Evolutionary conservation across 2,113 vertebrate genomes (phyloP), one percentile per base, ranked within the genome.

Genomic region (Helogale parvula): DNA sequence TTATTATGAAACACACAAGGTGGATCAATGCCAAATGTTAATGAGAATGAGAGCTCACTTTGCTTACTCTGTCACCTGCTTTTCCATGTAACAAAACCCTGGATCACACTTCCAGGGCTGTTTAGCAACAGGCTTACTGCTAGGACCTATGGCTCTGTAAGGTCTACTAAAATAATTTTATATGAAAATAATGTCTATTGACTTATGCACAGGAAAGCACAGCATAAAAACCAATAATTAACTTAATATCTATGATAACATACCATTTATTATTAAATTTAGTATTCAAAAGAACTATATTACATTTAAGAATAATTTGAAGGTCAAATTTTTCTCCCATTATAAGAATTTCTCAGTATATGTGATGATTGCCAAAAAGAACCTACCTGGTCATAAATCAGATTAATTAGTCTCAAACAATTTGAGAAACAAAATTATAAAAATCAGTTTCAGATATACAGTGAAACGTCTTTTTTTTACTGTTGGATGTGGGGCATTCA

Each of bases 191-290:
- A 29, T 76, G 14, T 72, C 80, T 31, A 84, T 45, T 88, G 50
- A 85, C 23, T 35, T 90, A 69, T 8, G 63, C 5, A 17, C 7
- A 85, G 71, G 27, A 91, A 89, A 86, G 8, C n/a, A 47, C 77
- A 95, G 93, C 76, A 74, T 96, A 85, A 90, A 52, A 90, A 63
- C 63, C 52, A 81, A 89, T 65, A 72, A n/a, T 66, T 65, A 65
- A 47, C n/a, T 71, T 54, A 81, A 85, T 60, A 5, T 57, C 33
- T 45, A 57, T 93, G 35, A 93, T 76, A 91, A 82, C 63, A 8
- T 33, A 52, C 14, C 50, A 72, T 80, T 63, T 72, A 60, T 68
- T 96, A 83, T 38, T 50, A 90, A 68, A 63, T 74, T 82, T 60
- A 72, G 38, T 2, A 45, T 52, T 68, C 23, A 47, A 68, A 74